Evolutionary conservation across 2,888 invertebrate genomes (phyloP).

Genomic region (Didymodactylos carnosus): DNA sequence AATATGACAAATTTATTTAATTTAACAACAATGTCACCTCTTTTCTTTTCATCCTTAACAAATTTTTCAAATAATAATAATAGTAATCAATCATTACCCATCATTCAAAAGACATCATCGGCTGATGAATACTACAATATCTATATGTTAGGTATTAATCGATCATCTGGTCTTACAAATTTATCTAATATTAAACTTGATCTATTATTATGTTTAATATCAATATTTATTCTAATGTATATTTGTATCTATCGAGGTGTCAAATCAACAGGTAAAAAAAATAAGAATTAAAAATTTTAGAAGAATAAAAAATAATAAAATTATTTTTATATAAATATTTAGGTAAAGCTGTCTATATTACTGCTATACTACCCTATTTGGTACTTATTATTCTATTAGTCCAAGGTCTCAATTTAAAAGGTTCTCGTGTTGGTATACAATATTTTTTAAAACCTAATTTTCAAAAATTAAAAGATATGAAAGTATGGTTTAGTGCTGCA

Average conservation of each 20-base stretch:
- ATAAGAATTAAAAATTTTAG: not conserved
- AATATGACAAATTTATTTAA: too few relatives aligned
- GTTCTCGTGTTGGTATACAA: slow-evolving; percentile 60
- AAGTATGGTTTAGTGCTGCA: slow-evolving; percentile 65
- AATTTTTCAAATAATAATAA: too few relatives aligned
- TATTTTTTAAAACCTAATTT: slow-evolving; percentile 52
- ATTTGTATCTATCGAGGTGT: slow-evolving; percentile 35
- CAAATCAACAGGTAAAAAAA: slow-evolving; percentile 27
- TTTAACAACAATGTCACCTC: too few relatives aligned
- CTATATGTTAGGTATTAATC: slow-evolving; percentile 20
- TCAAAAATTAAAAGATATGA: not conserved
- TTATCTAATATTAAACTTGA: slow-evolving; percentile 30
- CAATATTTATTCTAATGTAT: slow-evolving; percentile 31
- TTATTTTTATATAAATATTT: not conserved
- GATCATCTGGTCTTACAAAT: slow-evolving; percentile 23
- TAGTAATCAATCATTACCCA: not conserved
- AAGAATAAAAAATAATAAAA: not conserved
- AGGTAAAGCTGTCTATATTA: slow-evolving; percentile 71
- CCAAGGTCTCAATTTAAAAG: slow-evolving; percentile 63
- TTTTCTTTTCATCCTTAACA: too few relatives aligned
- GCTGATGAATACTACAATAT: slow-evolving; percentile 13
- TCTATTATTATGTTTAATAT: slow-evolving; percentile 27
- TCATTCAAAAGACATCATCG: slow-evolving; percentile 1
- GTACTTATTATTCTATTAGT: slow-evolving; percentile 62
- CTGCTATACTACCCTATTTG: slow-evolving; percentile 72